Percentiles rank a stretch among this genome's conserved stretches.
phyloP scores from a whole-genome alignment of 2,888 invertebrate species.

The Calliphora vomitoria region DNA sequence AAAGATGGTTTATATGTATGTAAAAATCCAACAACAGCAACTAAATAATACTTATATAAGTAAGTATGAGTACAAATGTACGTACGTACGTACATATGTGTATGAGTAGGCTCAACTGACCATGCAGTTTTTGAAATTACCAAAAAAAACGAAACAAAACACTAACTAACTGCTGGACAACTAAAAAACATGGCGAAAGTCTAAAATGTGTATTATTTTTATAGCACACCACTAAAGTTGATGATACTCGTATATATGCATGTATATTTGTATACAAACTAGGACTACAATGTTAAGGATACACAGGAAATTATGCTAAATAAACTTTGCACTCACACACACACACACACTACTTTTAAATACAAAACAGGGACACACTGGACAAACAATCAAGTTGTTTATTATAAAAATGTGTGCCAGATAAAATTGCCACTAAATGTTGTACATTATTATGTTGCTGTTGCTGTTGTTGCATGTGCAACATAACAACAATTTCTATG shows the following conservation, averaged over 20 bases:
- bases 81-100: background rate
- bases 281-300: slow-evolving; percentile 64
- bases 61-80: background rate
- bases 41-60: slow-evolving; percentile 4
- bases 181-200: slow-evolving; percentile 5
- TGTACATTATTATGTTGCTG: slow-evolving; percentile 2
- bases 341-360: slow-evolving; percentile 17
- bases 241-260: background rate
- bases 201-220: slow-evolving; percentile 53
- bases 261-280: background rate
- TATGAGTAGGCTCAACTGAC: slow-evolving; percentile 62
- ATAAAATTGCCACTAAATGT: slow-evolving; percentile 38
- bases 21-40: slow-evolving; percentile 41
- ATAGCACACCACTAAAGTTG: slow-evolving; percentile 27
- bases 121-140: slow-evolving; percentile 55
- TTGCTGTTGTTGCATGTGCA: background rate
- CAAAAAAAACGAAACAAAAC: slow-evolving; percentile 20
- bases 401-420: slow-evolving; percentile 63
- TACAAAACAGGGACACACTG: slow-evolving; percentile 49
- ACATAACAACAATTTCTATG: slow-evolving; percentile 7
- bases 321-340: slow-evolving; percentile 53
- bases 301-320: slow-evolving; percentile 71
- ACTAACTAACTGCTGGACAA: background rate
- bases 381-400: slow-evolving; percentile 59
- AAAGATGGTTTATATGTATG: slow-evolving; percentile 42